A percentile compares a stretch with the other conserved stretches of the same genome.
Evolutionary conservation across 2,797 vertebrate genomes (phyloP).

Genomic region (Nyctalus aviator): DNA sequence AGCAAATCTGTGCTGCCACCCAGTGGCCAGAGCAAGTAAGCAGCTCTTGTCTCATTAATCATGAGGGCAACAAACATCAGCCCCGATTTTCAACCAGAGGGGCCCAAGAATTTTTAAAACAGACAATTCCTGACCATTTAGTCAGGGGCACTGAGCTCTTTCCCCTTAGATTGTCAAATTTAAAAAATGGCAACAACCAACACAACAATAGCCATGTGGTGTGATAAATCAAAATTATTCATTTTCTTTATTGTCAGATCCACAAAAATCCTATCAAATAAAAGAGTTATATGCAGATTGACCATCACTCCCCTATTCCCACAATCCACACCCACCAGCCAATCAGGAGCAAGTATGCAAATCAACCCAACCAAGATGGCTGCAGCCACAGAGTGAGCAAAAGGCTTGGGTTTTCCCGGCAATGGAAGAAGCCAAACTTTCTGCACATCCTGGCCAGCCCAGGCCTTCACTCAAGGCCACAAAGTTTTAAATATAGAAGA

Average conservation of each 20-base stretch:
- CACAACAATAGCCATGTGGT: neutral
- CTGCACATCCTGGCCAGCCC: too few relatives aligned
- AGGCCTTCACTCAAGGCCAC: too few relatives aligned
- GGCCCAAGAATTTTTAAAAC: neutral
- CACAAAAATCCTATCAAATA: neutral
- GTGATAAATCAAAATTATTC: neutral
- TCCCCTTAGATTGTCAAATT: neutral
- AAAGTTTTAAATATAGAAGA: too few relatives aligned
- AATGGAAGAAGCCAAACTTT: too few relatives aligned
- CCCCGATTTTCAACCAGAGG: neutral
- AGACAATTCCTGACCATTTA: neutral
- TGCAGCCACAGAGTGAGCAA: too few relatives aligned
- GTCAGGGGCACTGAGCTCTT: neutral
- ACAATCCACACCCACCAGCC: too few relatives aligned
- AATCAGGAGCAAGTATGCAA: too few relatives aligned
- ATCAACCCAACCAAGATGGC: too few relatives aligned
- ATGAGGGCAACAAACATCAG: neutral
- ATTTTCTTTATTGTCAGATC: neutral
- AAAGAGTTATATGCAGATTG: too few relatives aligned
- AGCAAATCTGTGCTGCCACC: constrained; percentile 67
- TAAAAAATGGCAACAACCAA: neutral
- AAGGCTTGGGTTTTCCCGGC: too few relatives aligned
- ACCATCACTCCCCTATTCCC: too few relatives aligned
- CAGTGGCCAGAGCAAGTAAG: constrained; percentile 40
- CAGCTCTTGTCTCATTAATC: neutral